Percentiles rank a stretch among this genome's conserved stretches.
These are phyloP conservation scores for Melanotaenia trifasciata DNA, from an alignment of 2,797 vertebrate genomes.

Conservation along the genomic window DNA sequence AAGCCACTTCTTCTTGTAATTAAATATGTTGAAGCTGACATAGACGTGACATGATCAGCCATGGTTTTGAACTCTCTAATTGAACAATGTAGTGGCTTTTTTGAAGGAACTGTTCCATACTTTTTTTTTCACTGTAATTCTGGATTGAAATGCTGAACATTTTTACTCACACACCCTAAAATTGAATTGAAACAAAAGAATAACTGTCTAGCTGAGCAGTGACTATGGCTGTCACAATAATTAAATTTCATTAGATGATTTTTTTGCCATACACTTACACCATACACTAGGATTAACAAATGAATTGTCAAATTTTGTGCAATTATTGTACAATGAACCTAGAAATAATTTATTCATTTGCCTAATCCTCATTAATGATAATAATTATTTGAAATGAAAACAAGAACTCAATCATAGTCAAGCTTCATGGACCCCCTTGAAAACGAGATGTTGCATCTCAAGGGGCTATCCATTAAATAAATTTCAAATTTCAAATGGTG, in stretches of 20 bases:
- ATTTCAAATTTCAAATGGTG: too few relatives aligned
- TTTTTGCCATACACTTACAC: neutral
- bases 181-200: too few relatives aligned
- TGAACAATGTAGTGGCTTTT: neutral
- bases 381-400: neutral
- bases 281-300: neutral
- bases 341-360: neutral
- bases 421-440: too few relatives aligned
- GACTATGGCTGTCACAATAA: too few relatives aligned
- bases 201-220: too few relatives aligned
- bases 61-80: constrained; percentile 11
- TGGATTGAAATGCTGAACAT: too few relatives aligned
- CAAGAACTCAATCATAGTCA: too few relatives aligned
- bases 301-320: neutral
- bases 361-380: neutral
- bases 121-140: neutral
- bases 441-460: too few relatives aligned
- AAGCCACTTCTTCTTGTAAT: neutral
- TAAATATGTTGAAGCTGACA: constrained; percentile 9
- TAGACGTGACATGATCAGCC: constrained; percentile 19
- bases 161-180: too few relatives aligned
- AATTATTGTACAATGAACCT: neutral
- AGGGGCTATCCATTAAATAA: too few relatives aligned
- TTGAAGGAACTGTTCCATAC: neutral
- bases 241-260: too few relatives aligned